phyloP scores from a whole-genome alignment of 2,888 invertebrate species.

The Yponomeuta plumbellus region DNA sequence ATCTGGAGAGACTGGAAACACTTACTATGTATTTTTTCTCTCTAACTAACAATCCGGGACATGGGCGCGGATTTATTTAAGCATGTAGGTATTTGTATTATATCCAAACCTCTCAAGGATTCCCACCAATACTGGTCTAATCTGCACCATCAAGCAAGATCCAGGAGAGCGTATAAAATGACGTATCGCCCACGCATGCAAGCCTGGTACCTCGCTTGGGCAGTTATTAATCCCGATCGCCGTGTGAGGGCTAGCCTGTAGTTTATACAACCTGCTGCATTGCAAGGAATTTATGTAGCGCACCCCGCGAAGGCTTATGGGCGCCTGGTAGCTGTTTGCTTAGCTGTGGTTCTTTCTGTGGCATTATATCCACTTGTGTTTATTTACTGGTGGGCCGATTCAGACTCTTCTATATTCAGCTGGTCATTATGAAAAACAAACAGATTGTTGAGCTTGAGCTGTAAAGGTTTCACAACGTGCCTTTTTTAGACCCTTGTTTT shows the following conservation, averaged over 20 bases:
- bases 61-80: too few species aligned
- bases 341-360: neutral
- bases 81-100: too few species aligned
- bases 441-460: neutral
- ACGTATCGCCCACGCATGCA: constrained; percentile 9
- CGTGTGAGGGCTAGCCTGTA: constrained; percentile 51
- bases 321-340: constrained; percentile 42
- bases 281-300: constrained; percentile 59
- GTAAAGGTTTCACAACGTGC: neutral
- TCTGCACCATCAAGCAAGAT: neutral
- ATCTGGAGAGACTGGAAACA: too few species aligned
- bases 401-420: neutral
- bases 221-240: constrained; percentile 55
- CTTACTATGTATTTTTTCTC: too few species aligned
- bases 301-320: constrained; percentile 42
- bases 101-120: neutral
- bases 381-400: neutral
- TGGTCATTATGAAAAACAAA: neutral
- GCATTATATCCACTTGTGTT: neutral
- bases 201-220: constrained; percentile 11
- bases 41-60: too few species aligned
- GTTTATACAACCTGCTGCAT: constrained; percentile 36
- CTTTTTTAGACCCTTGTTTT: neutral
- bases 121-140: neutral
- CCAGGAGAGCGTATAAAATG: neutral